These are phyloP conservation scores for Noctilio leporinus DNA, from an alignment of 2,113 vertebrate genomes.

Conservation along the genomic window DNA sequence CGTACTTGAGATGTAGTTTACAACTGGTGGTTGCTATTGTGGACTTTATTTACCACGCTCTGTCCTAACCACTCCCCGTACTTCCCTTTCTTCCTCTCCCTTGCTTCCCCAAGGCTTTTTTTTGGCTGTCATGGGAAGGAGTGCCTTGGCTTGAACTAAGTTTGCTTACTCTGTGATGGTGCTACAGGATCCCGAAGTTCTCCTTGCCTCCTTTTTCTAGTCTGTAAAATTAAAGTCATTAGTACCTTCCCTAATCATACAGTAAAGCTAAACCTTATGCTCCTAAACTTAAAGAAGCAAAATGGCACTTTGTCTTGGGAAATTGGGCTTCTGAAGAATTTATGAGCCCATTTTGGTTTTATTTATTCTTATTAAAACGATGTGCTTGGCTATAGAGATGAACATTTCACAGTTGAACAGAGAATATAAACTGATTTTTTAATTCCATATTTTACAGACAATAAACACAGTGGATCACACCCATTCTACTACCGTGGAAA, in stretches of 20 bases:
- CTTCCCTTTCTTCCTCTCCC: not conserved
- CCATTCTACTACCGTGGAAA: conserved; percentile 7
- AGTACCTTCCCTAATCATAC: not conserved
- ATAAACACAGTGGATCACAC: conserved; percentile 52
- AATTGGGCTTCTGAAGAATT: not conserved
- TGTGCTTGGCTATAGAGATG: not conserved
- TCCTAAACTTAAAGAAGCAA: conserved; percentile 1
- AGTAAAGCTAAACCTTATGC: not conserved
- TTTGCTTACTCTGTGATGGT: not conserved
- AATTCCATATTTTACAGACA: conserved; percentile 61
- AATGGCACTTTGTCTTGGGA: not conserved
- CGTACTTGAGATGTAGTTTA: not conserved
- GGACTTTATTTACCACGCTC: not conserved
- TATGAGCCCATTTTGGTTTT: conserved; percentile 3
- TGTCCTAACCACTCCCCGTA: not conserved
- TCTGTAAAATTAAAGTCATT: not conserved
- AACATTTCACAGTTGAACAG: conserved; percentile 34
- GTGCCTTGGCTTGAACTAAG: not conserved
- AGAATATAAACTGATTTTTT: conserved; percentile 12
- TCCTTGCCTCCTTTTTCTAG: not conserved
- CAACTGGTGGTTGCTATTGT: not conserved
- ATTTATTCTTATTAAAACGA: conserved; percentile 29
- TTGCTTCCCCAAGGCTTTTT: not conserved
- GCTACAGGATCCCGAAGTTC: not conserved
- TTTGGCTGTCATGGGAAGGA: not conserved